Evolutionary conservation across 2,113 vertebrate genomes (phyloP).

Genomic region (Benitochromis conjunctus): DNA sequence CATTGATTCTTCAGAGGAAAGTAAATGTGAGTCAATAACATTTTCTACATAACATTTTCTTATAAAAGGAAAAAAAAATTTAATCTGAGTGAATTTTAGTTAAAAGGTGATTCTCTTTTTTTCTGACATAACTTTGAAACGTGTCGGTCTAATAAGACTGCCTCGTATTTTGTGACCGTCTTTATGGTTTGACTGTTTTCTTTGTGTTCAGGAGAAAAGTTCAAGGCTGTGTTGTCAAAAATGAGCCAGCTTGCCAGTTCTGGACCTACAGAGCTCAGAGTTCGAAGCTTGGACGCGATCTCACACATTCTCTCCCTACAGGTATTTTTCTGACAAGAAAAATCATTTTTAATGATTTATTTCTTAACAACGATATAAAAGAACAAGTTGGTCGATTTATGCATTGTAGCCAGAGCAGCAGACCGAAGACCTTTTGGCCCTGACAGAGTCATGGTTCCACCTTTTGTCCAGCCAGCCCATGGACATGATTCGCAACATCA

Average conservation of each 20-base stretch:
- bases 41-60: background rate
- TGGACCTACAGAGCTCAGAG: slow-evolving; percentile 80
- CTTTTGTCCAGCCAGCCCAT: slow-evolving; percentile 81
- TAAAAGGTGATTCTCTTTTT: background rate
- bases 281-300: slow-evolving; percentile 87
- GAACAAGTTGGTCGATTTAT: background rate
- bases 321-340: slow-evolving; percentile 64
- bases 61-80: background rate
- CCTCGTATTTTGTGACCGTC: background rate
- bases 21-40: background rate
- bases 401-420: slow-evolving; percentile 84
- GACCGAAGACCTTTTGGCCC: slow-evolving; percentile 88
- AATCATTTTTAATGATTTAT: background rate
- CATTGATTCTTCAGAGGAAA: background rate
- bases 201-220: slow-evolving; percentile 69
- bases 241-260: slow-evolving; percentile 82
- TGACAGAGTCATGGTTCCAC: slow-evolving; percentile 89
- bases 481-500: slow-evolving; percentile 87
- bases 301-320: slow-evolving; percentile 83
- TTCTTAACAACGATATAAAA: background rate
- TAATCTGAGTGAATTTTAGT: background rate
- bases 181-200: background rate
- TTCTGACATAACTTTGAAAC: background rate
- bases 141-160: background rate
- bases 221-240: slow-evolving; percentile 76